Evolutionary conservation across 92 coral and sea anemone genomes (phyloP).

Genomic region (Palythoa heliodiscus): DNA sequence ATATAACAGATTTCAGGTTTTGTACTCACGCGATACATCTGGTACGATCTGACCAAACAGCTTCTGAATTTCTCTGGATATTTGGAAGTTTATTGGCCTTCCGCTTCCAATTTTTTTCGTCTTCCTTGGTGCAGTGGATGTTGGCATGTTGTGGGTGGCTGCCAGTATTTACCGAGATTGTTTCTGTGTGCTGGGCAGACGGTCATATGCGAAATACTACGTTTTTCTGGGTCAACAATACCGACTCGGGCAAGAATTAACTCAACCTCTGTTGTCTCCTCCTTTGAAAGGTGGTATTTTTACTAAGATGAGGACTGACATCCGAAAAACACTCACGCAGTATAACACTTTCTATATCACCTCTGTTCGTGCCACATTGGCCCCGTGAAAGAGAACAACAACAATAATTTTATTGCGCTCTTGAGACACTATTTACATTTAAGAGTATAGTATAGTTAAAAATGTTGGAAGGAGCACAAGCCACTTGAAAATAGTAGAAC

Average conservation of each 20-base stretch:
- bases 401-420: no score
- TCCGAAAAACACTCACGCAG: neutral
- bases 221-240: neutral
- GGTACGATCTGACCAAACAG: neutral
- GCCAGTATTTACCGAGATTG: no score
- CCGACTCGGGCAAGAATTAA: neutral
- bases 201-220: neutral
- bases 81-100: neutral
- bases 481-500: no score
- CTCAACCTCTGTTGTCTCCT: slow-evolving; percentile 2
- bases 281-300: neutral
- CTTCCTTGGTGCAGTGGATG: neutral
- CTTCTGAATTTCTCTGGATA: neutral
- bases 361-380: slow-evolving; percentile 1
- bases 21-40: slow-evolving; percentile 4
- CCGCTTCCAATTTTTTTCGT: neutral
- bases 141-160: no score
- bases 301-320: neutral
- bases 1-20: neutral
- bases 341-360: neutral
- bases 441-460: no score
- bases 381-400: neutral
- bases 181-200: neutral
- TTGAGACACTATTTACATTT: no score
- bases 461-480: no score